Base-by-base conservation (phyloP, 2,797 vertebrate species). In the Chloroceryle amazona region DNA sequence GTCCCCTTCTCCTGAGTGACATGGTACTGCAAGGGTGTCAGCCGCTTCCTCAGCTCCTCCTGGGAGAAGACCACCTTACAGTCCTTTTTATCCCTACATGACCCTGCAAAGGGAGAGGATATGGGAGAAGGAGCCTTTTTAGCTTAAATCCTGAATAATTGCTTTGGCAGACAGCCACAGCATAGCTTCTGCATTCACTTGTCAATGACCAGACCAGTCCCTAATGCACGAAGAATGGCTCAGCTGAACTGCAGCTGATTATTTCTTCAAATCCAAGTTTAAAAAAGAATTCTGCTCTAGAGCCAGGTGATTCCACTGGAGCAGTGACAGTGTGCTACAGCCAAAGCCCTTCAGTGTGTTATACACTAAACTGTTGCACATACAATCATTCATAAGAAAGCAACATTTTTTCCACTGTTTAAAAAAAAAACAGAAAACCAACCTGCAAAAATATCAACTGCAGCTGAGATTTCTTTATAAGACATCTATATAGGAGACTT, bases 1-100 rank as follows among this genome's bases (percentile, higher is more conserved):
- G 99, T 99, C 76, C 99, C 99, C 96, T 99, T 99, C 97, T 99
- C 99, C 98, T 99, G 99, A 97, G 99, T 99, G 74, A 99, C 98
- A 86, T 99, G 99, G 98, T 99, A 99, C 96, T 99, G 99, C 97
- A 98, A 96, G 16, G 99, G 99, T 14, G 99, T 99, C 92, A 99
- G 98, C 14, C 99, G 98, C 96, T 99, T 99, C 98, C 95, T 99
- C 98, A 99, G 98, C 88, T 99, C 99, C 97, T 99, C 98, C 97
- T 98, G 98, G 81, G 99, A 94, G 97, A 99, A 99, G 90, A 97
- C 98, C 98, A 99, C 98, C 66, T 99, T 99, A 98, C 98, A 99
- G 83, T 98, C 98, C 97, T 99, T 99, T 98, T 99, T 99, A 96
- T 98, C 98, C 93, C 98, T 99, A 92, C 98, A 92, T 97, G 99